Evolutionary conservation across 2,113 vertebrate species (phyloP), one percentile per base, ranked within the genome.

Genomic region (Pedionomus torquatus): DNA sequence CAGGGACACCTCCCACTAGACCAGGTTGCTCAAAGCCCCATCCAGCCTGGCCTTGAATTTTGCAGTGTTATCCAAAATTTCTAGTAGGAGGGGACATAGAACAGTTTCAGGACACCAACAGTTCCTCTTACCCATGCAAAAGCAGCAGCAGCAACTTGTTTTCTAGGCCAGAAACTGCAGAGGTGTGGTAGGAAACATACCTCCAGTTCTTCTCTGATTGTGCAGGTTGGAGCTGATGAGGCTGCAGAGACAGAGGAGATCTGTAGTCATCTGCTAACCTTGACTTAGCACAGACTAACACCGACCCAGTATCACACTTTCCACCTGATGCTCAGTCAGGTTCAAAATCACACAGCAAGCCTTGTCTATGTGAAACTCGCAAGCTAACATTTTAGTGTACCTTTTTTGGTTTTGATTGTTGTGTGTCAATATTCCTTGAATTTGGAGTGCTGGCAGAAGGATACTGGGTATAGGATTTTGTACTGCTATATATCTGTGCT

Each of bases 351-450:
- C 35, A 46, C 12, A 46, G 26, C 35, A 33, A 80, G 20, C 30
- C 17, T 5, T 52, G 33, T 6, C 75, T 49, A 8, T 41, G 26
- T 44, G 70, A 85, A 65, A 41, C 15, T 31, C 51, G 39, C 43
- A 33, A 55, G 43, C 35, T 4, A 77, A 54, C 14, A 28, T 78
- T 74, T 77, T 4, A 61, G n/a, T 2, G 25, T 23, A 72, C 2
- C 5, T 7, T 30, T 83, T 51, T 28, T 21, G 4, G 0, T 30
- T 81, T 61, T 1, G 0, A 7, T 30, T 55, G 35, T 17, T 39
- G n/a, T 9, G 15, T 7, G 11, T 57, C 35, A 69, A 19, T 37
- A 33, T 28, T 77, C 41, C 41, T 69, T 69, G 41, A 26, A 68
- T 48, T n/a, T 43, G 44, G 39, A 69, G 18, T 21, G 37, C 55